Base-by-base conservation (phyloP, 2,797 vertebrate genomes). In the Myiotriccus ornatus region DNA sequence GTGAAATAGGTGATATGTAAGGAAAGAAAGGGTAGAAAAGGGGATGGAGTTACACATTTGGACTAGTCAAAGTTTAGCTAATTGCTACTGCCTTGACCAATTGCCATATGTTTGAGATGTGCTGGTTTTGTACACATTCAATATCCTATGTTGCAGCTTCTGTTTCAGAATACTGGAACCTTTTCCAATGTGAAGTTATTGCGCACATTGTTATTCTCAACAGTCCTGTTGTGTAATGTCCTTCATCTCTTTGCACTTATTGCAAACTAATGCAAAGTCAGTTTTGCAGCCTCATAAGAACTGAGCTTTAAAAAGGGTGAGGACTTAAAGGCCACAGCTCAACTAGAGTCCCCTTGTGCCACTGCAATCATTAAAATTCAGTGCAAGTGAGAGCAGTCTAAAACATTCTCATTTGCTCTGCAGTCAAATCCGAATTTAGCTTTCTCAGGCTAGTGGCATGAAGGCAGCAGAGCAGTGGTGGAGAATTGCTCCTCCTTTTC, bases 161-260 rank as follows among this genome's bases (percentile, higher is more conserved):
- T 47, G 18, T 34, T 89, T 79, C 60, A 82, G 89, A 67, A 68
- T 52, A 30, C 16, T 2, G 6, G 52, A 84, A 43, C 9, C 5
- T 50, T 84, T 84, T 50, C 46, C n/a, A 21, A 35, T 13, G 18
- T 73, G 43, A 62, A 35, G 50, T 50, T 82, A 32, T 10, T 35
- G 39, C 2, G 20, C 27, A 32, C 25, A 3, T 15, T 4, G 25
- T 60, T 89, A n/a, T 16, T 27, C 50, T 71, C 90, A 44, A 6
- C 12, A 63, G 25, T 56, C 49, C 57, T 50, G 9, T 24, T 0
- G 0, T 14, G 14, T 43, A 39, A 30, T 2, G 16, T 19, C 6
- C 57, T 77, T 71, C 11, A 5, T 68, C 53, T 75, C 28, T 84
- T 50, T 68, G 24, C 20, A 2, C 67, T 68, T 73, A 35, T 55